Percentiles rank a stretch among this genome's conserved stretches.
Conservation (phyloP, 23 tunicate genomes). For the Ciona savignyi region DNA sequence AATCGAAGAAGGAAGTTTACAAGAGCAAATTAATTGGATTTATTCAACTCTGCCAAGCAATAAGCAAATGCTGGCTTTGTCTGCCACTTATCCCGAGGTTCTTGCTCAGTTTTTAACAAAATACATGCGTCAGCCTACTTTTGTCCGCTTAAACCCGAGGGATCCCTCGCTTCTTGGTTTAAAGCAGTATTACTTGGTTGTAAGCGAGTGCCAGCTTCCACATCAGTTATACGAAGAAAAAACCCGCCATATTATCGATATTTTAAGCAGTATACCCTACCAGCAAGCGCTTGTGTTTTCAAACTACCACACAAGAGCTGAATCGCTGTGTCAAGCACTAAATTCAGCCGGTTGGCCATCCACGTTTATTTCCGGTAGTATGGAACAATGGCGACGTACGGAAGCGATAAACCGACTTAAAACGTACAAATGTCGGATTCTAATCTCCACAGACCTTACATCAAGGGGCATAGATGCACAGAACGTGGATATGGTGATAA, state of each 20-base stretch:
- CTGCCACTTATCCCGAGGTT: conserved; percentile 80
- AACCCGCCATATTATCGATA: conserved; percentile 26
- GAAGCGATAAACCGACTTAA: conserved; percentile 73
- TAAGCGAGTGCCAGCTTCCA: conserved; percentile 15
- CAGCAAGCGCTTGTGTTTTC: conserved; percentile 72
- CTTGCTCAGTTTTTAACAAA: conserved; percentile 52
- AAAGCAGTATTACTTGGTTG: conserved; percentile 38
- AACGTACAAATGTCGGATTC: conserved; percentile 73
- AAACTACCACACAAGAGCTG: conserved; percentile 71
- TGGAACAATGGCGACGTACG: conserved; percentile 49
- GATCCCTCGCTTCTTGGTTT: conserved; percentile 51
- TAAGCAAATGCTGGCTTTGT: conserved; percentile 85
- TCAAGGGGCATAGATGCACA: conserved; percentile 88
- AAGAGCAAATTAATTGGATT: conserved; percentile 75
- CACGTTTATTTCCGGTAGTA: conserved; percentile 64
- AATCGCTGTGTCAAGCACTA: conserved; percentile 53
- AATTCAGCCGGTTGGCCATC: conserved; percentile 53
- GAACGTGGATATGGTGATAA: conserved; percentile 76
- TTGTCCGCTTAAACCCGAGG: conserved; percentile 44
- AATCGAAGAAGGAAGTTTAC: conserved; percentile 66
- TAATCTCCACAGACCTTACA: conserved; percentile 79
- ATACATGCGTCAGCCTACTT: conserved; percentile 73
- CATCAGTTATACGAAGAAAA: conserved; percentile 48
- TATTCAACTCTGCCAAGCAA: conserved; percentile 64
- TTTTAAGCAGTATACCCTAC: conserved; percentile 22